Evolutionary conservation across 2,113 vertebrate genomes (phyloP).

Genomic region (Perccottus glenii): DNA sequence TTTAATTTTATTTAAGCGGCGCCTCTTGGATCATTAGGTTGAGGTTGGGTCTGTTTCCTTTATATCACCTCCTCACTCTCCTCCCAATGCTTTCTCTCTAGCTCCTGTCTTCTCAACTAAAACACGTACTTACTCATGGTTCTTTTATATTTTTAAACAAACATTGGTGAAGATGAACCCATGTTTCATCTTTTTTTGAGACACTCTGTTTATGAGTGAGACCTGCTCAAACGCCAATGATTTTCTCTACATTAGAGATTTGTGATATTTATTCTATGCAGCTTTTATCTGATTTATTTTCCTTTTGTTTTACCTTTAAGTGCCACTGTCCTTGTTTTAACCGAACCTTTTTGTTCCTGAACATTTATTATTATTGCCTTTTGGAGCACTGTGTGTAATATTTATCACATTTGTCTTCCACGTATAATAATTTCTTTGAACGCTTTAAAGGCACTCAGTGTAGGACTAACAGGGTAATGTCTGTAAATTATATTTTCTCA

Average conservation of each 20-base stretch:
- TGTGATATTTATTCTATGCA: slow-evolving; percentile 55
- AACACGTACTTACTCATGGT: neutral
- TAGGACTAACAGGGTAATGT: neutral
- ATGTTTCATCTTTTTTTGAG: neutral
- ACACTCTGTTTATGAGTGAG: neutral
- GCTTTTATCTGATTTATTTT: slow-evolving; percentile 27
- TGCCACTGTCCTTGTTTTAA: slow-evolving; percentile 18
- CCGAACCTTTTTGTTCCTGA: slow-evolving; percentile 6
- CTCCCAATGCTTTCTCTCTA: no score
- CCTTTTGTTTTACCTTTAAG: slow-evolving; percentile 21
- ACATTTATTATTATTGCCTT: neutral
- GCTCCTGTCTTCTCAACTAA: neutral
- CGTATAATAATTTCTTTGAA: slow-evolving; percentile 1
- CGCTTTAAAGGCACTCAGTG: slow-evolving; percentile 4
- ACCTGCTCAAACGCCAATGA: no score
- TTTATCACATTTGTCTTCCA: slow-evolving; percentile 21
- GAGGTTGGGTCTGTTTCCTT: no score
- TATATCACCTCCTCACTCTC: neutral
- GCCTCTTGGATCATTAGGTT: no score
- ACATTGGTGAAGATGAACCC: neutral
- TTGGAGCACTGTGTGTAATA: slow-evolving; percentile 30
- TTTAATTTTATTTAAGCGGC: no score
- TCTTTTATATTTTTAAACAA: slow-evolving; percentile 9
- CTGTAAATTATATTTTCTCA: neutral
- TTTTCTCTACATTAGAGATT: slow-evolving; percentile 68